Percentiles rank a stretch among this genome's conserved stretches.
phyloP scores from a whole-genome alignment of 2,888 invertebrate genomes.

The Chymomyza amoena region DNA sequence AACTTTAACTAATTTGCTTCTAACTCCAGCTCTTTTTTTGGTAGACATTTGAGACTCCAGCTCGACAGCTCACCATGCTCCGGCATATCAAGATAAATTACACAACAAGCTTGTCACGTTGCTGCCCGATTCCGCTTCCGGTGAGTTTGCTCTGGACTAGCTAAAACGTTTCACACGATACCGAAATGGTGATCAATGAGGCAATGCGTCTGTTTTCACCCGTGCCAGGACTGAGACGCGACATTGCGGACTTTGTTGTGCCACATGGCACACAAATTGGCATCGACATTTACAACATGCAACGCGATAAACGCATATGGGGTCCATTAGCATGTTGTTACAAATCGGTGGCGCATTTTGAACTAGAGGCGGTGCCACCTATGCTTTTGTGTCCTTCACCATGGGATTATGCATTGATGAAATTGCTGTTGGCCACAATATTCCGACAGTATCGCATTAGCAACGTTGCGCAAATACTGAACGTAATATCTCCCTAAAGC shows the following conservation, averaged over 20 bases:
- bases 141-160: slow-evolving; percentile 56
- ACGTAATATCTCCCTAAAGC: slow-evolving; percentile 75
- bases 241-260: slow-evolving; percentile 51
- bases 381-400: slow-evolving; percentile 75
- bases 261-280: slow-evolving; percentile 74
- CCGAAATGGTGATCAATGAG: slow-evolving; percentile 76
- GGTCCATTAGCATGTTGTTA: slow-evolving; percentile 66
- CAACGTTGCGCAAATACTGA: slow-evolving; percentile 60
- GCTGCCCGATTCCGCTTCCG: slow-evolving; percentile 41
- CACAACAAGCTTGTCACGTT: slow-evolving; percentile 61
- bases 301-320: slow-evolving; percentile 72
- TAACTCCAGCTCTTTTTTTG: not conserved
- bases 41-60: slow-evolving; percentile 77
- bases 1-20: not conserved
- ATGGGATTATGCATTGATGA: slow-evolving; percentile 77
- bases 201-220: slow-evolving; percentile 76
- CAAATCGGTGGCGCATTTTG: slow-evolving; percentile 75
- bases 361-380: slow-evolving; percentile 51
- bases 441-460: slow-evolving; percentile 69
- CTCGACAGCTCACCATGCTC: slow-evolving; percentile 74
- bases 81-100: slow-evolving; percentile 71
- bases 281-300: slow-evolving; percentile 76
- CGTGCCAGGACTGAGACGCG: slow-evolving; percentile 62
- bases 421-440: slow-evolving; percentile 71
- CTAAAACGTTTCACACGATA: slow-evolving; percentile 66